Evolutionary conservation across 2,113 vertebrate species (phyloP), one percentile per base, ranked within the genome.

Genomic region (Anhinga anhinga): DNA sequence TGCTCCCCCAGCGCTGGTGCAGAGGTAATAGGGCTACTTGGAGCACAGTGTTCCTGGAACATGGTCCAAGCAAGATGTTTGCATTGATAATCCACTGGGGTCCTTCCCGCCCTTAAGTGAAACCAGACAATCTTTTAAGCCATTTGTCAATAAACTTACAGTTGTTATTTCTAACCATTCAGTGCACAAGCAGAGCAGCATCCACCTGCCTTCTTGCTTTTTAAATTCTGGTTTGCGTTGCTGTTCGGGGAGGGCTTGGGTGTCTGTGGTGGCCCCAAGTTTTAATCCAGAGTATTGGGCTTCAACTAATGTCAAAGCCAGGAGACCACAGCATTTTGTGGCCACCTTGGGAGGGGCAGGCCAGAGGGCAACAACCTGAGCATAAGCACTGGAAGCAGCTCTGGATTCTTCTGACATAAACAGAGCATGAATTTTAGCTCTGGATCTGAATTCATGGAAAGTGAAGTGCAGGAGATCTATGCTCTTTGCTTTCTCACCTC

Each of bases 81-180:
- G 77, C 30, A 9, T 1, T 45, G 77, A 88, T 71, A 86, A 84
- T 52, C 72, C 62, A 42, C 7, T 86, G 90, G 67, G 92, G 32
- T 90, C 88, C 44, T 85, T 89, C 90, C 95, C 96, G 45, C 62
- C 86, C 74, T 26, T 91, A 77, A 91, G 78, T 76, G 74, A 86
- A 96, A 85, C 53, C 88, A 91, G 95, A 69, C 65, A 40, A 27
- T 69, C 81, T 42, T 56, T 42, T 45, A 77, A 88, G 59, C 62
- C 8, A 0, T 69, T 72, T 81, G 52, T 95, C 65, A 58, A 20
- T n/a, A 19, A 13, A 6, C 45, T 74, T 56, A 18, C 19, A 4
- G 59, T 55, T 66, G 58, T 80, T 73, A 10, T 36, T 86, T 69
- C 82, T 3, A 55, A 59, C 56, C 19, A 5, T 34, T 38, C 56